Evolutionary conservation across 2,113 vertebrate genomes (phyloP).

Genomic region (Pyrgilauda ruficollis): DNA sequence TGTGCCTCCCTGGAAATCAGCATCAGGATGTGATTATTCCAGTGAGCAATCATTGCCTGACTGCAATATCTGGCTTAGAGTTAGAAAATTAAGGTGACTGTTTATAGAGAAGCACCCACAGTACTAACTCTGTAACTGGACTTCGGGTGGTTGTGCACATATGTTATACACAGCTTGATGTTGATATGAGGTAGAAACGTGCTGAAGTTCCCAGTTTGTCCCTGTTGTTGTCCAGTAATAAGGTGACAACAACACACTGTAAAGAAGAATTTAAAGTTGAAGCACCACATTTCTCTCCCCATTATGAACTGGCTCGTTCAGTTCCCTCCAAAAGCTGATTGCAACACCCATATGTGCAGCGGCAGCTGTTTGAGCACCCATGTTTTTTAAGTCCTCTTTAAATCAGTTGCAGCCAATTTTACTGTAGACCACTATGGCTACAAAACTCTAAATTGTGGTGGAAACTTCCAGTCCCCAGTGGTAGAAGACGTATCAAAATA

Average conservation of each 20-base stretch:
- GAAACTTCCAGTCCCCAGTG: not conserved
- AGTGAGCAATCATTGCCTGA: not conserved
- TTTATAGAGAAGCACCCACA: not conserved
- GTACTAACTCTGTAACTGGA: not conserved
- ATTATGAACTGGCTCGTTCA: not conserved
- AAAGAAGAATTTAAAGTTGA: not conserved
- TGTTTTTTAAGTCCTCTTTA: not conserved
- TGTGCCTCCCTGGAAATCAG: not conserved
- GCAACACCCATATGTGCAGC: fast-evolving
- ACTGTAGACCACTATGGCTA: not conserved
- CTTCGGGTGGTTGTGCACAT: not conserved
- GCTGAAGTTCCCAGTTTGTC: not conserved
- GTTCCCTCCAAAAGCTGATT: not conserved
- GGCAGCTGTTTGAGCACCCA: not conserved
- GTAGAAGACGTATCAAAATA: not conserved
- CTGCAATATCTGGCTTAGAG: not conserved
- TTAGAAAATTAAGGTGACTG: not conserved
- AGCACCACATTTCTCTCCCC: not conserved
- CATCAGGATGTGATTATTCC: not conserved
- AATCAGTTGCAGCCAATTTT: not conserved
- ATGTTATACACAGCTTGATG: fast-evolving
- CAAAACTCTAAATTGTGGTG: not conserved
- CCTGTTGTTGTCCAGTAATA: not conserved
- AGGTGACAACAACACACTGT: not conserved
- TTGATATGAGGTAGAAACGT: not conserved